Conservation (phyloP, 2,888 invertebrate genomes). For the Lucinisca nassula region DNA sequence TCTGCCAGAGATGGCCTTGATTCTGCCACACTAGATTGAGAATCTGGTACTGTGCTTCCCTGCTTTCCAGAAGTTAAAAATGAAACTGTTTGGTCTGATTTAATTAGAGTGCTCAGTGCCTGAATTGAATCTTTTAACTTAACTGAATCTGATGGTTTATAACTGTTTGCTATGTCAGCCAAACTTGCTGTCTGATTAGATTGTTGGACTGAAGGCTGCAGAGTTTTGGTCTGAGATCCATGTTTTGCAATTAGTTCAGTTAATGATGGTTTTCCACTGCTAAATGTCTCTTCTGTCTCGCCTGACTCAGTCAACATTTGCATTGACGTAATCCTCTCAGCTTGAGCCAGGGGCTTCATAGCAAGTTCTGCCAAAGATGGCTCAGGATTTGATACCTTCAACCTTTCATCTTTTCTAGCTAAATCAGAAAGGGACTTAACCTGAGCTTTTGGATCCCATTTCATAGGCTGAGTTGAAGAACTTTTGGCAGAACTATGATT, state of each 20-base stretch:
- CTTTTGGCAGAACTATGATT: neutral
- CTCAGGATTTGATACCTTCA: neutral
- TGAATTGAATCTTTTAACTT: too few species aligned
- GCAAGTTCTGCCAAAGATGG: neutral
- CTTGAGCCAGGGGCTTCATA: neutral
- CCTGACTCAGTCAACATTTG: neutral
- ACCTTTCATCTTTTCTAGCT: neutral
- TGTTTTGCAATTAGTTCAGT: neutral
- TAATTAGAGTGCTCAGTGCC: too few species aligned
- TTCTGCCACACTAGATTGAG: slow-evolving; percentile 17
- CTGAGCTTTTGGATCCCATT: too few species aligned
- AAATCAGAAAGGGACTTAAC: neutral
- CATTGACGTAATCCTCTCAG: neutral
- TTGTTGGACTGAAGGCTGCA: neutral
- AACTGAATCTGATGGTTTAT: too few species aligned
- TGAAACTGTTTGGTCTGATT: too few species aligned
- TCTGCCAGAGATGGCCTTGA: slow-evolving; percentile 30
- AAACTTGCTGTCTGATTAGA: neutral
- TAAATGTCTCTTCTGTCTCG: neutral
- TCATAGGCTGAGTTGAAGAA: too few species aligned
- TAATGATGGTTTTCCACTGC: neutral
- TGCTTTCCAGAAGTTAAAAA: too few species aligned
- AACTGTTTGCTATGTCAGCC: neutral
- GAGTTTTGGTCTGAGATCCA: neutral
- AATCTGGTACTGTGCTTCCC: too few species aligned